These are phyloP conservation scores for Philaethria dido DNA, from an alignment of 2,888 invertebrate species.

Conservation along the genomic window DNA sequence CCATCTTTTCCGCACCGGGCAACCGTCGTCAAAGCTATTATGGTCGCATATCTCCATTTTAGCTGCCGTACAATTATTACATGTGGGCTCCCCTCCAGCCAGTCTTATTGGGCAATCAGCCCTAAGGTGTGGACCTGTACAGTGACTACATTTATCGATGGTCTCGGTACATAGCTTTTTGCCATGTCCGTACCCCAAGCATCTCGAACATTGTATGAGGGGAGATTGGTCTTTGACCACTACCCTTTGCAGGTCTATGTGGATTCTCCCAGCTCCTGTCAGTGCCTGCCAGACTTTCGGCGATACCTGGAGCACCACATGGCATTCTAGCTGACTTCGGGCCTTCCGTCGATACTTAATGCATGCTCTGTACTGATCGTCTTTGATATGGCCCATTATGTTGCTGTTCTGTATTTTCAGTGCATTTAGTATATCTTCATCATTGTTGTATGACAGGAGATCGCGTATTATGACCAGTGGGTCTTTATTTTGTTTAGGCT, in stretches of 20 bases:
- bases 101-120: too few relatives aligned
- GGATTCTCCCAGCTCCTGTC: background rate
- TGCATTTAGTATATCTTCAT: conserved; percentile 34
- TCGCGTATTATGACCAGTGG: conserved; percentile 35
- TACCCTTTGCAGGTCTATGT: background rate
- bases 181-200: conserved; percentile 13
- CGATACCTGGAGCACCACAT: background rate
- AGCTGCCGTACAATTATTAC: too few relatives aligned
- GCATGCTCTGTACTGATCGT: too few relatives aligned
- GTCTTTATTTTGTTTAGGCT: conserved; percentile 20
- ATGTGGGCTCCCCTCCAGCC: too few relatives aligned
- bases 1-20: too few relatives aligned
- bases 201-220: conserved; percentile 12
- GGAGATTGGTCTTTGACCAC: conserved; percentile 5
- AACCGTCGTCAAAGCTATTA: too few relatives aligned
- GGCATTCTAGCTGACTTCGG: background rate
- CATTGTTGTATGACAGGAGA: conserved; percentile 27
- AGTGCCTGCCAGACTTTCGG: background rate
- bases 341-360: too few relatives aligned
- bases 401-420: conserved; percentile 36
- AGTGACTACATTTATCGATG: background rate
- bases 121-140: too few relatives aligned
- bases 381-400: too few relatives aligned
- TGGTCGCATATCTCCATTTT: background rate
- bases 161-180: background rate